These are phyloP conservation scores for Hylaea fasciaria DNA, from an alignment of 2,888 invertebrate species.

Conservation along the genomic window DNA sequence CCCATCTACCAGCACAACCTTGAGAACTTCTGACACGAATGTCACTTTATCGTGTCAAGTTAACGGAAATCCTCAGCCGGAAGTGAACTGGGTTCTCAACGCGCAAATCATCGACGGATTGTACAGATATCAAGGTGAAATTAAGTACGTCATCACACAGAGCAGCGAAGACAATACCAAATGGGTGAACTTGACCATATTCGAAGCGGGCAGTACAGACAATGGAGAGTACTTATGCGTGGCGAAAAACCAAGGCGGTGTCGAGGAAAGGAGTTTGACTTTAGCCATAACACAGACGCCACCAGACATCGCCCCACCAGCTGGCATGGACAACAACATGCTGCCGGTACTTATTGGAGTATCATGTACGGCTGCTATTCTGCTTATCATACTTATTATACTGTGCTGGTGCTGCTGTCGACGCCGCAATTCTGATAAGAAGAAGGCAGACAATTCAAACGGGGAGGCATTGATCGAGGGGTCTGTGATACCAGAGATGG, in stretches of 20 bases:
- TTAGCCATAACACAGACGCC: constrained; percentile 79
- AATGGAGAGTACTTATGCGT: constrained; percentile 91
- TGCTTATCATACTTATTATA: constrained; percentile 79
- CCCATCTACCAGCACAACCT: constrained; percentile 84
- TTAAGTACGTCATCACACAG: constrained; percentile 75
- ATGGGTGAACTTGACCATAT: constrained; percentile 89
- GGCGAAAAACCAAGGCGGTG: constrained; percentile 93
- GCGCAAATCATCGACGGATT: constrained; percentile 85
- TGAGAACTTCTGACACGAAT: constrained; percentile 87
- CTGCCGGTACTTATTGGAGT: constrained; percentile 83
- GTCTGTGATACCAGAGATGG: constrained; percentile 92
- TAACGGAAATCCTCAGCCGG: constrained; percentile 90
- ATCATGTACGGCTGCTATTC: constrained; percentile 75
- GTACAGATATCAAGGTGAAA: constrained; percentile 78
- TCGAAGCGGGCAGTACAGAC: constrained; percentile 86
- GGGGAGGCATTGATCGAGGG: constrained; percentile 90
- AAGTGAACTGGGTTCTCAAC: constrained; percentile 90
- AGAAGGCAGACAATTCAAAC: constrained; percentile 85
- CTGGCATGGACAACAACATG: constrained; percentile 84
- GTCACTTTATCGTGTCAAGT: constrained; percentile 91
- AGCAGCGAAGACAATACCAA: constrained; percentile 69
- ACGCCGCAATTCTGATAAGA: constrained; percentile 82
- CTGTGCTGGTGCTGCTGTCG: constrained; percentile 86
- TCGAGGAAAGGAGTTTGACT: constrained; percentile 90
- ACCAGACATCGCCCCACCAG: constrained; percentile 74